A percentile compares a stretch with the other conserved stretches of the same genome.
Evolutionary conservation across 2,888 invertebrate species (phyloP).

Genomic region (Caenorhabditis virilis): DNA sequence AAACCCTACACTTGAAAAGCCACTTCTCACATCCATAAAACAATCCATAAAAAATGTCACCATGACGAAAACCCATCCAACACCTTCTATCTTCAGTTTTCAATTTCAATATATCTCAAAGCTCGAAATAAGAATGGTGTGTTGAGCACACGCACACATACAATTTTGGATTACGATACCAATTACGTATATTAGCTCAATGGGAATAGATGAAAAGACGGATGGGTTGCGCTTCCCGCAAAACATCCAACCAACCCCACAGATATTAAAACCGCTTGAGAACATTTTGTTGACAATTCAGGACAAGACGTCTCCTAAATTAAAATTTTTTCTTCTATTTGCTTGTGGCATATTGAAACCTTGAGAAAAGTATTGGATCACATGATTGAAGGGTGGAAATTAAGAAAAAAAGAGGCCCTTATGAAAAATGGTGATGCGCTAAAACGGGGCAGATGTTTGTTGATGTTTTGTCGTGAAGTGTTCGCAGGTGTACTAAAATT

Average conservation of each 20-base stretch:
- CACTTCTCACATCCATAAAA: too few relatives aligned
- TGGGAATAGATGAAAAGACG: constrained; percentile 15
- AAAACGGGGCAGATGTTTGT: constrained; percentile 32
- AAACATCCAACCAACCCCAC: constrained; percentile 13
- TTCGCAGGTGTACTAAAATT: constrained; percentile 34
- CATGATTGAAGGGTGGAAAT: background rate
- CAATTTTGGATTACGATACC: constrained; percentile 31
- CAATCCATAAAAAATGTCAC: too few relatives aligned
- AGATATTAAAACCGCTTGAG: constrained; percentile 31
- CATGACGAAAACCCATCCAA: too few relatives aligned
- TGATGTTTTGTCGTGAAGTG: background rate
- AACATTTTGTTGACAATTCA: constrained; percentile 21
- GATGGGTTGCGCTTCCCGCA: constrained; percentile 21
- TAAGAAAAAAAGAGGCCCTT: background rate
- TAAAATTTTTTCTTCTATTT: too few relatives aligned
- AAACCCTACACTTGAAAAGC: too few relatives aligned
- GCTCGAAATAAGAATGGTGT: too few relatives aligned
- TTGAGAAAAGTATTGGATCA: too few relatives aligned
- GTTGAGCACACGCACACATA: too few relatives aligned
- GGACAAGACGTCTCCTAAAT: constrained; percentile 16
- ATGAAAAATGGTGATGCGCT: constrained; percentile 29
- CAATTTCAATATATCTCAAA: too few relatives aligned
- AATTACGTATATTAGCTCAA: constrained; percentile 36
- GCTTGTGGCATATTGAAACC: too few relatives aligned
- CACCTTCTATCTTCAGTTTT: too few relatives aligned